Evolutionary conservation across 2,113 vertebrate genomes (phyloP), one percentile per base, ranked within the genome.

Genomic region (Podarcis cretensis): DNA sequence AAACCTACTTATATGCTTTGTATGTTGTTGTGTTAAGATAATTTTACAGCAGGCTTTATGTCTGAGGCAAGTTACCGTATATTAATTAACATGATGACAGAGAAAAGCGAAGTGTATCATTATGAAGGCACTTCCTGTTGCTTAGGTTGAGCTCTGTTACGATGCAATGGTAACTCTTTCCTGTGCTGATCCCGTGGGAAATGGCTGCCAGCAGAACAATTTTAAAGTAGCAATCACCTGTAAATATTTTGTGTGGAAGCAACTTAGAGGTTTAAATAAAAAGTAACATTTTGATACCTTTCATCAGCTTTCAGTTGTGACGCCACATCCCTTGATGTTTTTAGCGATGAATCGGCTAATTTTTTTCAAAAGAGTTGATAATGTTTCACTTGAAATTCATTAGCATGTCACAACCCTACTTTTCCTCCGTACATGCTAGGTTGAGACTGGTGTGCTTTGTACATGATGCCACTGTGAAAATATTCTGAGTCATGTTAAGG

Each of bases 381-480:
- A 0, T 21, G 13, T 37, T 69, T 87, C 81, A 21, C 59, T 76
- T 54, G 25, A 57, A 78, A 43, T 73, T 82, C 25, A 21, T 90
- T 76, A 20, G 21, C 43, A 12, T 89, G 66, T 65, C 8, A 23
- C 40, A 83, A 6, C 30, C 6, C 21, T 20, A 66, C 4, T 10
- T 59, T 14, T 74, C 59, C 23, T 14, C 71, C 16, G 74, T 81
- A 25, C 13, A 74, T 85, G 59, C 32, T 59, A 40, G 32, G n/a
- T 43, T 27, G 6, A 71, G 12, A 32, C 25, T 80, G 69, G 23
- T 21, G 74, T 6, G 23, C 0, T 73, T 5, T 27, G 0, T 35
- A 0, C 12, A 59, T 23, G 14, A 59, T 35, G 27, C 5, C 4
- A 16, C 6, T 83, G 18, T 80, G 43, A 75, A 43, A 79, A 12